Evolutionary conservation across 2,113 vertebrate genomes (phyloP).

Genomic region (Cyprinodon variegatus): DNA sequence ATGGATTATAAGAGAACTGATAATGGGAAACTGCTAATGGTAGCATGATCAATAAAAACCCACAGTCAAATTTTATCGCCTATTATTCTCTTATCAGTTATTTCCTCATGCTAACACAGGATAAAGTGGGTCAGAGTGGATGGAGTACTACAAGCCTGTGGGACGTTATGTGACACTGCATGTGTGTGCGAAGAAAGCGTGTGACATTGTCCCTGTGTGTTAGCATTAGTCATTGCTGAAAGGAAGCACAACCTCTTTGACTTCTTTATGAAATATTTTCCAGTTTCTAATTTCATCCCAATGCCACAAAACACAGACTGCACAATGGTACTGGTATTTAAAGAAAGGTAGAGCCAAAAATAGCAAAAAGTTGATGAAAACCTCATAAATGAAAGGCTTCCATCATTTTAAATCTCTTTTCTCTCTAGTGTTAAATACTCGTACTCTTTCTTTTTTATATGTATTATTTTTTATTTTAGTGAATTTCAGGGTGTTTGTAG

Average conservation of each 20-base stretch:
- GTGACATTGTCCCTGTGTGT: neutral
- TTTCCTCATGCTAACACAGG: constrained; percentile 33
- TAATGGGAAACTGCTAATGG: constrained; percentile 78
- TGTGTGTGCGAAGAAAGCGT: neutral
- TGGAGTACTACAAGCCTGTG: constrained; percentile 20
- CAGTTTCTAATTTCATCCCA: neutral
- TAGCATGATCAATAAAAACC: constrained; percentile 69
- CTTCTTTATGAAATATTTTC: neutral
- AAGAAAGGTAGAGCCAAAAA: too few relatives aligned
- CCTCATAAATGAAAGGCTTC: too few relatives aligned
- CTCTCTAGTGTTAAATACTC: too few relatives aligned
- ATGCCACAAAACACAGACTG: neutral
- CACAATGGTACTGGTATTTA: too few relatives aligned
- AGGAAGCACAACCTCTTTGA: neutral
- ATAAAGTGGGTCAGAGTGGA: constrained; percentile 14
- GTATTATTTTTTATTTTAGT: too few relatives aligned
- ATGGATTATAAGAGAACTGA: constrained; percentile 49
- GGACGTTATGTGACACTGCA: constrained; percentile 10
- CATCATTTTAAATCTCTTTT: too few relatives aligned
- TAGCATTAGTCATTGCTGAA: neutral
- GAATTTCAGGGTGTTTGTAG: too few relatives aligned
- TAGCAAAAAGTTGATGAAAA: too few relatives aligned
- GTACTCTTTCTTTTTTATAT: too few relatives aligned
- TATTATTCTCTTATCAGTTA: constrained; percentile 32
- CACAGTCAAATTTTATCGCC: constrained; percentile 48